Conservation (phyloP, 2,797 vertebrate genomes). For the Hemitrygon akajei region DNA sequence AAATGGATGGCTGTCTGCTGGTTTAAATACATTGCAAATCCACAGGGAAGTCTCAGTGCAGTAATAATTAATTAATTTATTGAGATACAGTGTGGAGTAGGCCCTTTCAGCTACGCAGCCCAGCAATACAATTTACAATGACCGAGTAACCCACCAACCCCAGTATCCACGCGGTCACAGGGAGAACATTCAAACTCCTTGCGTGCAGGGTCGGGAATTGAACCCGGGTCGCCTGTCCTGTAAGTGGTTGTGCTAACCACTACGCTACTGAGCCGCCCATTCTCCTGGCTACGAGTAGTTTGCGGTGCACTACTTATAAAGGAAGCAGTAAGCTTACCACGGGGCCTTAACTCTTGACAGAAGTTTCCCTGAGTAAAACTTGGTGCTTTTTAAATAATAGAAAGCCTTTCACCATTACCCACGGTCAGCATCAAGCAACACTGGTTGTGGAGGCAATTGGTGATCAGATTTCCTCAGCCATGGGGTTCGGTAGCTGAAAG, state of each 20-base stretch:
- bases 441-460: neutral
- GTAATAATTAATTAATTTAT: neutral
- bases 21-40: neutral
- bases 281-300: neutral
- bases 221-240: too few species aligned
- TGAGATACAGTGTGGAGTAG: too few species aligned
- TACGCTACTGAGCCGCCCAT: neutral
- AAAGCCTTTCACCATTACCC: too few species aligned
- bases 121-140: too few species aligned
- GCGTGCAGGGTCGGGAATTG: too few species aligned
- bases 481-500: neutral
- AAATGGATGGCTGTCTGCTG: neutral
- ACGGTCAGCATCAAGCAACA: too few species aligned
- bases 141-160: too few species aligned
- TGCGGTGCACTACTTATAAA: neutral
- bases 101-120: too few species aligned
- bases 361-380: neutral
- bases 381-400: neutral
- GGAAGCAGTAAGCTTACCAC: neutral
- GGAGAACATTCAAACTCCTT: too few species aligned
- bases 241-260: too few species aligned
- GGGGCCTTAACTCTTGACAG: neutral
- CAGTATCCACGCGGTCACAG: too few species aligned
- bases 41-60: neutral
- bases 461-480: neutral